Evolutionary conservation across 2,113 vertebrate species (phyloP).

Genomic region (Scophthalmus maximus): DNA sequence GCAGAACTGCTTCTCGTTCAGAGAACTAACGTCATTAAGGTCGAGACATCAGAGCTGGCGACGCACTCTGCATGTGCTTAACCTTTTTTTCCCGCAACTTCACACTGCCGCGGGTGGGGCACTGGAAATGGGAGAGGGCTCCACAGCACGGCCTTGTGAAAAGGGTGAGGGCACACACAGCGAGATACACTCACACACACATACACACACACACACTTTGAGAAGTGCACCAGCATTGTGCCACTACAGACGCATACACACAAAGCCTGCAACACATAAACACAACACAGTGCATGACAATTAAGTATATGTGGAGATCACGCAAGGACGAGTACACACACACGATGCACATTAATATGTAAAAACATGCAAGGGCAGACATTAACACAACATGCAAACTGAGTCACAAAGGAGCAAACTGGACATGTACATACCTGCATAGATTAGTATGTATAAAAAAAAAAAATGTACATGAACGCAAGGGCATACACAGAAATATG

Average conservation of each 20-base stretch:
- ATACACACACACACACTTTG: background rate
- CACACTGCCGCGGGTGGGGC: constrained; percentile 26
- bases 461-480: constrained; percentile 11
- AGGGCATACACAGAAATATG: constrained; percentile 22
- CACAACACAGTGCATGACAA: constrained; percentile 8
- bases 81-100: constrained; percentile 58
- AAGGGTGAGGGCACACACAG: constrained; percentile 13
- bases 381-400: constrained; percentile 7
- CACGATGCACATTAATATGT: constrained; percentile 30
- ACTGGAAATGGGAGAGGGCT: constrained; percentile 37
- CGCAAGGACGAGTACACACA: constrained; percentile 26
- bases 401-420: constrained; percentile 5
- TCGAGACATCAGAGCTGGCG: constrained; percentile 27
- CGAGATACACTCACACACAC: background rate
- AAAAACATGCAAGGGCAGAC: constrained; percentile 7
- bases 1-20: constrained; percentile 38
- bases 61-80: constrained; percentile 61
- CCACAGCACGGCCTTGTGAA: constrained; percentile 15
- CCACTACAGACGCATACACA: background rate
- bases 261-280: background rate
- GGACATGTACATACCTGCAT: constrained; percentile 22
- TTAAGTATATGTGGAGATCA: constrained; percentile 17
- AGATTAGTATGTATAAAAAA: background rate
- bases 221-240: background rate
- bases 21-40: constrained; percentile 35